Conservation (phyloP, 2,113 vertebrate species). For the Muntiacus muntjak region DNA sequence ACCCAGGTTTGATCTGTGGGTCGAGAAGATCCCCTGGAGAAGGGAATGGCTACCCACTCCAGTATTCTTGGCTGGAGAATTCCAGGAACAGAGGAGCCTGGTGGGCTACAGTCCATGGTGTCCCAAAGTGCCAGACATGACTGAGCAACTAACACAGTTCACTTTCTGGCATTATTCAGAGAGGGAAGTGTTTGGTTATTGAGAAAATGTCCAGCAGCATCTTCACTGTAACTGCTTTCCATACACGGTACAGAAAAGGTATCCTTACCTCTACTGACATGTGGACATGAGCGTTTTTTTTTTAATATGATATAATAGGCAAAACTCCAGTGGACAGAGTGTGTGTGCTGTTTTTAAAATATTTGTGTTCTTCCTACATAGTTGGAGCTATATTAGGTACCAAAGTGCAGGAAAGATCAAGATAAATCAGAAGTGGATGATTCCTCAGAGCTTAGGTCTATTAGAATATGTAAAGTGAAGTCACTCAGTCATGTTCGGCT, state of each 20-base stretch:
- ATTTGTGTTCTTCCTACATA: not conserved
- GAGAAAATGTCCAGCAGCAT: not conserved
- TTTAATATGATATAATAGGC: not conserved
- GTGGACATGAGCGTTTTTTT: not conserved
- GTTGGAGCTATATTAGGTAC: not conserved
- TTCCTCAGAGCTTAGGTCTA: not conserved
- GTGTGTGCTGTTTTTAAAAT: not conserved
- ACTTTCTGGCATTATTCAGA: not conserved
- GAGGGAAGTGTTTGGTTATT: not conserved
- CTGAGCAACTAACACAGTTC: not conserved
- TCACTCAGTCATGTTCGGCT: not conserved
- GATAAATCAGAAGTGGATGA: not conserved
- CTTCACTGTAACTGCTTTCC: not conserved
- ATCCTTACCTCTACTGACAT: not conserved
- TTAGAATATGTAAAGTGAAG: not conserved
- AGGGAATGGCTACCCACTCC: not conserved
- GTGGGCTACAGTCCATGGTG: not conserved
- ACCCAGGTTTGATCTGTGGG: not conserved
- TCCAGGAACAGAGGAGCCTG: not conserved
- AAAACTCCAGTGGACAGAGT: not conserved
- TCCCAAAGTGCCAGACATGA: not conserved
- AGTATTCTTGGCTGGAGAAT: not conserved
- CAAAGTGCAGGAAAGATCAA: not conserved
- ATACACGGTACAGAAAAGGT: not conserved
- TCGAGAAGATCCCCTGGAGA: not conserved